Percentiles rank a stretch among this genome's conserved stretches.
phyloP scores from a whole-genome alignment of 2,888 invertebrate species.

The Drymonia ruficornis region DNA sequence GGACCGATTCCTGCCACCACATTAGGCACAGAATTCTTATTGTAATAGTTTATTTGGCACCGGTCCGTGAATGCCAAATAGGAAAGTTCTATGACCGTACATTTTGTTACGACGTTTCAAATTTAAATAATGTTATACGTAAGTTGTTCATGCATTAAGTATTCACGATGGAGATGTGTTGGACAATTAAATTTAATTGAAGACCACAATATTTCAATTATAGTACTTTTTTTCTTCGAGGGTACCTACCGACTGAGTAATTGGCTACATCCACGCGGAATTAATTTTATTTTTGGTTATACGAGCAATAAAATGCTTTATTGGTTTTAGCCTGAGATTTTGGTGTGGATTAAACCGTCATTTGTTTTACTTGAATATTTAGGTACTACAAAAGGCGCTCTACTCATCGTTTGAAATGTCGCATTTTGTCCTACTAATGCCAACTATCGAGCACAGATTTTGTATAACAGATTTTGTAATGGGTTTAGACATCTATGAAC shows the following conservation, averaged over 20 bases:
- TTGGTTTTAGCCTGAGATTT: no score
- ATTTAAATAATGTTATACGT: slow-evolving; percentile 51
- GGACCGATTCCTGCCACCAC: slow-evolving; percentile 62
- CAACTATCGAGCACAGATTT: no score
- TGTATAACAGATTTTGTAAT: no score
- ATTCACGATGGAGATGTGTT: slow-evolving; percentile 41
- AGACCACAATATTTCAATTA: slow-evolving; percentile 25
- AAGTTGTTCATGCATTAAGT: slow-evolving; percentile 34
- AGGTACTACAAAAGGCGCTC: no score
- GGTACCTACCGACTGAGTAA: background rate
- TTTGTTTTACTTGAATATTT: no score
- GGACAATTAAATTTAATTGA: slow-evolving; percentile 50
- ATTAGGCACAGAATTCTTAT: slow-evolving; percentile 68
- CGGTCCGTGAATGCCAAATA: slow-evolving; percentile 76
- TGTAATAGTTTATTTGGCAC: slow-evolving; percentile 81
- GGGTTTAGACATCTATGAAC: no score
- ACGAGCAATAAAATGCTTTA: slow-evolving; percentile 5
- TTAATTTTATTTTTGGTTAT: background rate
- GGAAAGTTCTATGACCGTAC: slow-evolving; percentile 74
- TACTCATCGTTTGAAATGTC: no score
- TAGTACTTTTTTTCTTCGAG: background rate
- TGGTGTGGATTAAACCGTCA: no score
- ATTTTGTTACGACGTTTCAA: slow-evolving; percentile 38
- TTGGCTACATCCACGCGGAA: background rate
- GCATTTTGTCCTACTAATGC: no score